Evolutionary conservation across 2,797 vertebrate genomes (phyloP), one percentile per base, ranked within the genome.

Genomic region (Tokudaia tokunoshimensis): DNA sequence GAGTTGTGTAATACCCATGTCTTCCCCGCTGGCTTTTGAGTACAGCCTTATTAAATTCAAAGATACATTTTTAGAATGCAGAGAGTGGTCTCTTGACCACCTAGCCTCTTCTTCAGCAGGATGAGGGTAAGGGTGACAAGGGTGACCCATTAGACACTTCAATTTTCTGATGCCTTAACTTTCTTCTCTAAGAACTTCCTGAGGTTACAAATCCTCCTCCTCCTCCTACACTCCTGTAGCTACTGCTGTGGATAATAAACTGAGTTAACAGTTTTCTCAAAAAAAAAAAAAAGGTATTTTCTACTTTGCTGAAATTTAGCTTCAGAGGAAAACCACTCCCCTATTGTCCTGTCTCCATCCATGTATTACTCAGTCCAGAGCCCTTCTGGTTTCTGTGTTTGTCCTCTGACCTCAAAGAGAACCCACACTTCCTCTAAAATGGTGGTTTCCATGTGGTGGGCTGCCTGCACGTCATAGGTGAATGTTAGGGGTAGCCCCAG

Each of bases 1-100:
- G 79, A 79, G 65, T 78, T 90, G 87, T 85, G 20, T 70, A 82
- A 96, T 91, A 63, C 17, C 63, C 57, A 1, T 52, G 20, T 92
- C 65, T 96, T 70, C 61, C 61, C 59, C 55, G 3, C 59, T 61
- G 76, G 78, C 13, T 65, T 14, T 50, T 12, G 12, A 34, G 31
- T 9, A 4, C 10, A 11, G 52, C 20, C 37, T 88, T 26, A 37
- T 47, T 89, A 17, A 22, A 79, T 79, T 61, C 61, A 92, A 87
- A 63, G 19, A n/a, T 6, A 26, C 17, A 10, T 24, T 63, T 94
- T 88, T 65, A 78, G 47, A 94, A 88, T 29, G 5, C 55, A 88
- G 92, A 26, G 7, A 44, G 34, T 24, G 52, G 12, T 75, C 70
- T 93, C n/a, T 22, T 85, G 10, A n/a, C 50, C 17, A 78, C 22